Evolutionary conservation across 2,113 vertebrate species (phyloP).

Genomic region (Malurus melanocephalus): DNA sequence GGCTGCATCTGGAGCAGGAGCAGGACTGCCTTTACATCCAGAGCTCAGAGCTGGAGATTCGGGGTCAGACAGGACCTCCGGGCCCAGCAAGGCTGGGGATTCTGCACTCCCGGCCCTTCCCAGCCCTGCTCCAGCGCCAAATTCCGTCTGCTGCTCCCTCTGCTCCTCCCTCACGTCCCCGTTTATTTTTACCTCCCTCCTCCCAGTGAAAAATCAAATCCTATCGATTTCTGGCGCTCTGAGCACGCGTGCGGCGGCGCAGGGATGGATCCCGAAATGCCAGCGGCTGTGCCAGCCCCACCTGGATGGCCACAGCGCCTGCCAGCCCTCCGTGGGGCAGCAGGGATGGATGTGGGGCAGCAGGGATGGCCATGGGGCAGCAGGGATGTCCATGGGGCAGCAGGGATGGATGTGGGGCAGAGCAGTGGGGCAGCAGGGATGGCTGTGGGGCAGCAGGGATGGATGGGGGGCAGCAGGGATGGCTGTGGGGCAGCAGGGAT

Average conservation of each 20-base stretch:
- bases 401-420: too few species aligned
- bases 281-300: not conserved
- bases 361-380: too few species aligned
- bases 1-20: too few species aligned
- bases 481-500: too few species aligned
- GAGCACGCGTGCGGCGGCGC: not conserved
- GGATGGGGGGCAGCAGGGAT: too few species aligned
- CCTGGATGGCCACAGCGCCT: not conserved
- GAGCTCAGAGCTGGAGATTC: not conserved
- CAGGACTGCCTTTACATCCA: not conserved
- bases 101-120: not conserved
- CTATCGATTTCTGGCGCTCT: not conserved
- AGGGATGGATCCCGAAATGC: not conserved
- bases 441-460: too few species aligned
- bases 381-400: too few species aligned
- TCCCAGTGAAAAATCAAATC: not conserved
- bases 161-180: not conserved
- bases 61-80: not conserved
- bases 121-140: not conserved
- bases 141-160: not conserved
- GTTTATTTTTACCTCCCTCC: not conserved
- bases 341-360: not conserved
- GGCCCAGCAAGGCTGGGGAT: not conserved
- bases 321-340: not conserved
- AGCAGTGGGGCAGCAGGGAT: too few species aligned